Evolutionary conservation across 2,888 invertebrate genomes (phyloP).

Genomic region (Yponomeuta malinellus): DNA sequence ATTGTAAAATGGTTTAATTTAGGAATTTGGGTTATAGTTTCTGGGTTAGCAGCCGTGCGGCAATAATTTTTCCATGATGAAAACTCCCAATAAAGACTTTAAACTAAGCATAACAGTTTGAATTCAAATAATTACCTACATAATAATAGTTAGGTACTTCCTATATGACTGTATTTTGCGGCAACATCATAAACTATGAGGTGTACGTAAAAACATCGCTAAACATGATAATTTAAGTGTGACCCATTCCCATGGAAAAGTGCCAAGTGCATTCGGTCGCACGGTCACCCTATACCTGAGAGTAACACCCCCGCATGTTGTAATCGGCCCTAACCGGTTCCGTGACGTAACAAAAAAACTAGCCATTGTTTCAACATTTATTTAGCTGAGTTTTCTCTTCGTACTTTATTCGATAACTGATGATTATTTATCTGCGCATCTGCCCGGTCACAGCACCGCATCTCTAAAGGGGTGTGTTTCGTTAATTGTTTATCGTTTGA

Average conservation of each 20-base stretch:
- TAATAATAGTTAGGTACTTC: no score
- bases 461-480: slow-evolving; percentile 4
- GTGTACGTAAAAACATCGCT: not conserved
- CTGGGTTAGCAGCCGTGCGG: no score
- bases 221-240: not conserved
- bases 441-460: not conserved
- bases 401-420: not conserved
- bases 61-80: no score
- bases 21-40: no score
- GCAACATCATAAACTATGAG: no score
- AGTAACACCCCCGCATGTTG: not conserved
- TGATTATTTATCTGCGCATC: not conserved
- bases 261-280: slow-evolving; percentile 41
- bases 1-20: no score
- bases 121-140: no score
- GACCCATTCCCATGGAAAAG: slow-evolving; percentile 50
- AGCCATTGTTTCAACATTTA: slow-evolving; percentile 13
- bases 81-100: no score
- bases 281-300: slow-evolving; percentile 20
- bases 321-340: slow-evolving; percentile 26
- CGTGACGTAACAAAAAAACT: slow-evolving; percentile 35
- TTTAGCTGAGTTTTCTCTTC: not conserved
- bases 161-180: no score
- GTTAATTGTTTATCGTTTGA: slow-evolving; percentile 21
- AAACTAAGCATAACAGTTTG: no score